Conservation (phyloP, 2,113 vertebrate species). For the Malurus alboscapulatus region DNA sequence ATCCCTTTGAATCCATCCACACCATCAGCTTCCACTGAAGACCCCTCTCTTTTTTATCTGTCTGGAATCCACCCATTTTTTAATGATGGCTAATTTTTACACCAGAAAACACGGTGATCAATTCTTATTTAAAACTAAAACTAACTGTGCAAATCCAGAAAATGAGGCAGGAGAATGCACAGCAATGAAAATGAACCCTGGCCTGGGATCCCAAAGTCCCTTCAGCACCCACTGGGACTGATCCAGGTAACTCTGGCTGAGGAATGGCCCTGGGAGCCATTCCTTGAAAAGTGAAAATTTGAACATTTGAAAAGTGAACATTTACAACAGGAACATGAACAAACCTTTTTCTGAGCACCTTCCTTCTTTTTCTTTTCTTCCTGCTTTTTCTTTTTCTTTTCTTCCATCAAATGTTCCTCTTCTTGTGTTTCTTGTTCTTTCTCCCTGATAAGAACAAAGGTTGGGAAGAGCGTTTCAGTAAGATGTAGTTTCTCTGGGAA, state of each 20-base stretch:
- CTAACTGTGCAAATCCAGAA: neutral
- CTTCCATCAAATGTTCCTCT: constrained; percentile 99
- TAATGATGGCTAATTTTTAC: neutral
- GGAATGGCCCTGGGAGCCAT: neutral
- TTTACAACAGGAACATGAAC: neutral
- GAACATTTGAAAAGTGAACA: too few species aligned
- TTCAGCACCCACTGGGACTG: neutral
- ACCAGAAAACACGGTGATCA: neutral
- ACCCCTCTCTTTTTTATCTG: accelerated
- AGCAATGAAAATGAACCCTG: neutral
- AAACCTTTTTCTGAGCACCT: constrained; percentile 93
- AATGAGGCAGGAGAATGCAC: neutral
- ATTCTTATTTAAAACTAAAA: neutral
- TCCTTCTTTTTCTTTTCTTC: constrained; percentile 98
- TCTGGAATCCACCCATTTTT: neutral
- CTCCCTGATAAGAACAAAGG: constrained; percentile 76
- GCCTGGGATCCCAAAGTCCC: neutral
- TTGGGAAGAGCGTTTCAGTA: constrained; percentile 8
- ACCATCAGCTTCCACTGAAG: neutral
- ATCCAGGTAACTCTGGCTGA: neutral
- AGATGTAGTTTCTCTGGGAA: neutral
- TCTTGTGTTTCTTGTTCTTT: constrained; percentile 88
- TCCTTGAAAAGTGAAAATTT: too few species aligned
- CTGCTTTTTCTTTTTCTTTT: constrained; percentile 99
- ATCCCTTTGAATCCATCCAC: neutral